Conservation (phyloP, 2,888 invertebrate species). For the Imbricaverruca yamaguchii region DNA sequence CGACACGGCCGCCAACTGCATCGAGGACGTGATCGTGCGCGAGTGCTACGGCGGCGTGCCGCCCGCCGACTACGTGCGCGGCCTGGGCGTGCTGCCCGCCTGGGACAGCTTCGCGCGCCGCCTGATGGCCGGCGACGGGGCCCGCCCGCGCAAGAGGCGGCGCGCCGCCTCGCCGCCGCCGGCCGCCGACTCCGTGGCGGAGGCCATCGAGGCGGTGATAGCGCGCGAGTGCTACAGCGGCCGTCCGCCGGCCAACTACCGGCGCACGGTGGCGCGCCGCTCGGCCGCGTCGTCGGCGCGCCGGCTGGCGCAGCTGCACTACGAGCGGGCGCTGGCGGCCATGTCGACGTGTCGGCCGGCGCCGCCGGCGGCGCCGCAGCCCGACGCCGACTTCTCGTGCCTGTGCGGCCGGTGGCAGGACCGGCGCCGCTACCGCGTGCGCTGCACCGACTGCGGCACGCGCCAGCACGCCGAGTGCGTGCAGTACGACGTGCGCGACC, state of each 20-base stretch:
- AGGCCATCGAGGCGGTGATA: constrained; percentile 22
- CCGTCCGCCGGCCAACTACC: neutral
- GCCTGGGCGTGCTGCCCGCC: neutral
- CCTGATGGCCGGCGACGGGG: no score
- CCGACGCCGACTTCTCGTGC: constrained; percentile 9
- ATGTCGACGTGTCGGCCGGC: neutral
- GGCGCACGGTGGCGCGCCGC: neutral
- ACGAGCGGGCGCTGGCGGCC: neutral
- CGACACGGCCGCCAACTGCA: neutral
- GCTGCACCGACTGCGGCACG: constrained; percentile 52
- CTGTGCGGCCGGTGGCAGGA: constrained; percentile 23
- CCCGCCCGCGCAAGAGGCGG: no score
- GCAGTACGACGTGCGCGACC: constrained; percentile 42
- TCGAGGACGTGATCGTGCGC: constrained; percentile 9
- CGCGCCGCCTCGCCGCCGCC: no score
- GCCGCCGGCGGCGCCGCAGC: constrained; percentile 8
- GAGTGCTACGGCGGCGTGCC: neutral
- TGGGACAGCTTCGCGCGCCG: neutral
- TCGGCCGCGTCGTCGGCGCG: neutral
- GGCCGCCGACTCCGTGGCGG: neutral
- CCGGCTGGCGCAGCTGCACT: constrained; percentile 4
- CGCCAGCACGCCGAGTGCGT: constrained; percentile 60
- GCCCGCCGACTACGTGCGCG: neutral
- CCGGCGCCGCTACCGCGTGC: constrained; percentile 36
- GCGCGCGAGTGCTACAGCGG: constrained; percentile 23